A percentile compares a stretch with the other conserved stretches of the same genome.
These are phyloP conservation scores for Noturus placidus DNA, from an alignment of 2,113 vertebrate species.

Conservation along the genomic window DNA sequence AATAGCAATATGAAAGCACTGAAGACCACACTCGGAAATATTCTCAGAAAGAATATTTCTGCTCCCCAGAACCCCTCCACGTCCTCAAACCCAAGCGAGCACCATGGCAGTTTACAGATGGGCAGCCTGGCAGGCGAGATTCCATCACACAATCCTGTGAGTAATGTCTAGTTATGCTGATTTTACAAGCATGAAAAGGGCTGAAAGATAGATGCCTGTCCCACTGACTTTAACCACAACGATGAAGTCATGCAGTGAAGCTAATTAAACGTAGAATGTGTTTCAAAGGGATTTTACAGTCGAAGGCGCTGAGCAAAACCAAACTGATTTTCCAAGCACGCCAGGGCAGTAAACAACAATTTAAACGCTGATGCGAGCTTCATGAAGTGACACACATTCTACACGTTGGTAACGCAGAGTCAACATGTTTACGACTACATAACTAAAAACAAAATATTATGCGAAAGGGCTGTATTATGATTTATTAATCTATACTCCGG, in stretches of 20 bases:
- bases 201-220: slow-evolving; percentile 6
- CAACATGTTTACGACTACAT: not conserved
- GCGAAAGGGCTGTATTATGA: not conserved
- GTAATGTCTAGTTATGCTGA: slow-evolving; percentile 27
- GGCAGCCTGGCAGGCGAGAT: slow-evolving; percentile 10
- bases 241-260: slow-evolving; percentile 14
- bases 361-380: not conserved
- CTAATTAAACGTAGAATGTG: slow-evolving; percentile 14
- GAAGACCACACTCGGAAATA: slow-evolving; percentile 53
- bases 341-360: slow-evolving; percentile 13
- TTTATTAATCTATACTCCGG: too few species aligned
- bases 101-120: slow-evolving; percentile 22
- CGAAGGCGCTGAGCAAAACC: not conserved
- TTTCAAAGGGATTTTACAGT: slow-evolving; percentile 20
- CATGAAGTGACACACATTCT: not conserved
- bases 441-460: not conserved
- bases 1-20: slow-evolving; percentile 53
- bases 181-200: slow-evolving; percentile 15
- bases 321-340: not conserved
- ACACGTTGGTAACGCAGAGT: not conserved
- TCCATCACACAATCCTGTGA: slow-evolving; percentile 8
- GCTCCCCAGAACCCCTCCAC: not conserved
- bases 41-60: slow-evolving; percentile 56
- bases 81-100: slow-evolving; percentile 25
- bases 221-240: not conserved